Conservation (phyloP, 1,140 invertebrate species). For the Harpegnathos saltator region DNA sequence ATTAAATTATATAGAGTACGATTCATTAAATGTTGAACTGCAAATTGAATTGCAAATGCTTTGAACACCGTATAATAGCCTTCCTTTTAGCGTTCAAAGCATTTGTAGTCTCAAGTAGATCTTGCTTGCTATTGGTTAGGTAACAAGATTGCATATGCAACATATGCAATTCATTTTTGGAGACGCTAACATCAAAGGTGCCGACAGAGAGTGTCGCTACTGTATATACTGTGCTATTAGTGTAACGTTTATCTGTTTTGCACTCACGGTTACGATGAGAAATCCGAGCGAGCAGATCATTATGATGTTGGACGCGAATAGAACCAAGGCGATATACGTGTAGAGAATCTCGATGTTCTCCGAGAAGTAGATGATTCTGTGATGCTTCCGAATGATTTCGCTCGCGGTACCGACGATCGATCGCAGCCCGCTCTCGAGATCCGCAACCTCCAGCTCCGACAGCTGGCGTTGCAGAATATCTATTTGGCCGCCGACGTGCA, state of each 20-base stretch:
- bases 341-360: slow-evolving; percentile 1
- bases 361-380: slow-evolving; percentile 25
- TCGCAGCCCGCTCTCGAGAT: background rate
- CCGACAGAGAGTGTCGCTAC: too few species aligned
- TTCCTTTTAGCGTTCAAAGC: too few species aligned
- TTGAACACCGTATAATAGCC: too few species aligned
- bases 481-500: slow-evolving; percentile 25
- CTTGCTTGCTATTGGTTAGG: too few species aligned
- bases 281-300: slow-evolving; percentile 26
- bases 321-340: background rate
- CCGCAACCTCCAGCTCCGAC: background rate
- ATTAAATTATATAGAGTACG: too few species aligned
- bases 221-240: too few species aligned
- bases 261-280: slow-evolving; percentile 31
- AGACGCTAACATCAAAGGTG: too few species aligned
- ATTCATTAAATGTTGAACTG: too few species aligned
- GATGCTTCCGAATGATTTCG: slow-evolving; percentile 19
- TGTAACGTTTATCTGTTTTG: background rate
- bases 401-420: background rate
- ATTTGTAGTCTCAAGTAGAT: too few species aligned
- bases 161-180: too few species aligned
- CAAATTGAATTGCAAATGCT: too few species aligned
- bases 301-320: slow-evolving; percentile 9
- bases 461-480: slow-evolving; percentile 14
- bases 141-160: too few species aligned